A percentile compares a stretch with the other conserved stretches of the same genome.
Evolutionary conservation across 2,113 vertebrate genomes (phyloP).

Genomic region (Crypturellus undulatus): DNA sequence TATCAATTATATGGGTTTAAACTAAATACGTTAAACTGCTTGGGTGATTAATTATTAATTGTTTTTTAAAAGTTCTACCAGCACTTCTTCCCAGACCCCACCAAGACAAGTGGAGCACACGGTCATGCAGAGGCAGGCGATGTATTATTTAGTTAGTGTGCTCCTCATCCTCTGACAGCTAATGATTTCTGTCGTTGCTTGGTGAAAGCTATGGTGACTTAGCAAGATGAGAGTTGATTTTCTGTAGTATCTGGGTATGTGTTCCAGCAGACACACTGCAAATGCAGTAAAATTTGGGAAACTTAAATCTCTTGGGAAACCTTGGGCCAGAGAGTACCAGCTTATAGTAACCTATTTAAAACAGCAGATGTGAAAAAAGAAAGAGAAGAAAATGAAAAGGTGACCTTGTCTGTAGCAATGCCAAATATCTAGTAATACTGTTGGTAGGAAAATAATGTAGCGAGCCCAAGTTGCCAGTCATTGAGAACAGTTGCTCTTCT

Average conservation of each 20-base stretch:
- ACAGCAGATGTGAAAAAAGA: conserved; percentile 6
- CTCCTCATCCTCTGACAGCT: neutral
- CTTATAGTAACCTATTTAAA: conserved; percentile 10
- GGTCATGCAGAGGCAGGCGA: neutral
- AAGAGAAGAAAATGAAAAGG: conserved; percentile 40
- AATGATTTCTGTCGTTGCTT: neutral
- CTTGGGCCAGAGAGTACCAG: neutral
- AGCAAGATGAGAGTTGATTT: neutral
- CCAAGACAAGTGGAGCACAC: neutral
- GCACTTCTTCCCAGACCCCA: neutral
- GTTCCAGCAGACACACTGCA: neutral
- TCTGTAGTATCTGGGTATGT: neutral
- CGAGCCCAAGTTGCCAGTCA: conserved; percentile 25
- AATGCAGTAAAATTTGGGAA: neutral
- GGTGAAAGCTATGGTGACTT: neutral
- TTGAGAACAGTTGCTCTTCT: conserved; percentile 17
- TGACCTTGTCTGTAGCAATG: conserved; percentile 58
- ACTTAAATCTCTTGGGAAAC: conserved; percentile 23
- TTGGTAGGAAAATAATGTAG: neutral
- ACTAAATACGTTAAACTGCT: conserved; percentile 63
- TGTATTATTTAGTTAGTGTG: neutral
- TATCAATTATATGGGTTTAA: conserved; percentile 78
- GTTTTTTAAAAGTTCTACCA: conserved; percentile 25
- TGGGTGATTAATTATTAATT: conserved; percentile 40
- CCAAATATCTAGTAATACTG: neutral